Evolutionary conservation across 2,797 vertebrate genomes (phyloP).

Genomic region (Gorsachius magnificus): DNA sequence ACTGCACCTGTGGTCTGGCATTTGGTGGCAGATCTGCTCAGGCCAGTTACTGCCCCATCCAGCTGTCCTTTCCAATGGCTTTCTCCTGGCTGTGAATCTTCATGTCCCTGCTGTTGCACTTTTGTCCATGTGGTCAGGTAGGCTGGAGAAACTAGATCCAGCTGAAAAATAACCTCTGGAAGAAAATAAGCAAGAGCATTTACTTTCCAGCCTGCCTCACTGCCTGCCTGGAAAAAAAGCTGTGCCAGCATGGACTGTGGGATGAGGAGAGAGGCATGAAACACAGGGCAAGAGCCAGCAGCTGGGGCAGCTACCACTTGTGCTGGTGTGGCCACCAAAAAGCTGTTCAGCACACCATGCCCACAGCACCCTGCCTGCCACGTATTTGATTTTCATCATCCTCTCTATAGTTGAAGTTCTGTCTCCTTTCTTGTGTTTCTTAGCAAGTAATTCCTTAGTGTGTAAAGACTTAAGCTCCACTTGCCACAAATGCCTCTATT

Average conservation of each 20-base stretch:
- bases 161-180: background rate
- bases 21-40: background rate
- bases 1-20: background rate
- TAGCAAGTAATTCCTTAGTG: background rate
- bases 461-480: background rate
- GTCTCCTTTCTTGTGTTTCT: constrained; percentile 37
- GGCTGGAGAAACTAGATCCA: background rate
- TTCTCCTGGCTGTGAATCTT: rapidly evolving
- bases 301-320: background rate
- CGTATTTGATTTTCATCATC: constrained; percentile 6
- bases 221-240: background rate
- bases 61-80: background rate
- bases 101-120: background rate
- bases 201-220: background rate
- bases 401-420: constrained; percentile 16
- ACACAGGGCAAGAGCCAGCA: background rate
- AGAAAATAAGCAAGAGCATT: background rate
- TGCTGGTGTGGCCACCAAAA: background rate
- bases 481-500: background rate
- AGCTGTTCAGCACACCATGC: rapidly evolving
- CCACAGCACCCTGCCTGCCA: background rate
- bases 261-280: background rate
- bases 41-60: background rate
- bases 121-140: background rate
- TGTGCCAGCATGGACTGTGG: rapidly evolving